phyloP scores from a whole-genome alignment of 92 coral and sea anemone species.

The Montipora capitata region DNA sequence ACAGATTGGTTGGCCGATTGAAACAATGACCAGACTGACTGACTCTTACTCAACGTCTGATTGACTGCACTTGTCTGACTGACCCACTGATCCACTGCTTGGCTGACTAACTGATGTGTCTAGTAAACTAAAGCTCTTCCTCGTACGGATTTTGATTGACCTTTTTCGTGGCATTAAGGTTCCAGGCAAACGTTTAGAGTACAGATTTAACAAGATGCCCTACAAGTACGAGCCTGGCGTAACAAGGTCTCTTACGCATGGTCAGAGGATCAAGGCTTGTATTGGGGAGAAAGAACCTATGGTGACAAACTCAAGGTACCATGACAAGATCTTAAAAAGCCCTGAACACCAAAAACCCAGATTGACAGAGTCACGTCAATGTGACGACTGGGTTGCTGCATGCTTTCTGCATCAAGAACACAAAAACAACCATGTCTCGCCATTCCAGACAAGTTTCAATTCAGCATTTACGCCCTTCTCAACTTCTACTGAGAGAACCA shows the following conservation, averaged over 20 bases:
- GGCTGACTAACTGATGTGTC: too few species aligned
- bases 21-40: too few species aligned
- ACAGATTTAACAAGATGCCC: conserved; percentile 82
- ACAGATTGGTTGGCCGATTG: too few species aligned
- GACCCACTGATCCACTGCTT: too few species aligned
- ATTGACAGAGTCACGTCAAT: not conserved
- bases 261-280: not conserved
- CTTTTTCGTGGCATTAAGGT: conserved; percentile 44
- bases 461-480: conserved; percentile 15
- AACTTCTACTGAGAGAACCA: not conserved
- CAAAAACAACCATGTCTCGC: not conserved
- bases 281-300: not conserved
- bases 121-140: too few species aligned
- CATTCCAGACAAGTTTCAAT: not conserved
- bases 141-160: too few species aligned
- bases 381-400: not conserved
- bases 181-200: conserved; percentile 73
- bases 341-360: not conserved
- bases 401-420: not conserved
- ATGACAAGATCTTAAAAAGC: not conserved
- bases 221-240: conserved; percentile 76
- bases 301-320: too few species aligned
- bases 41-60: too few species aligned
- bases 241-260: conserved; percentile 40
- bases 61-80: too few species aligned